These are phyloP conservation scores for Samia ricini DNA, from an alignment of 1,140 invertebrate genomes.

Conservation along the genomic window DNA sequence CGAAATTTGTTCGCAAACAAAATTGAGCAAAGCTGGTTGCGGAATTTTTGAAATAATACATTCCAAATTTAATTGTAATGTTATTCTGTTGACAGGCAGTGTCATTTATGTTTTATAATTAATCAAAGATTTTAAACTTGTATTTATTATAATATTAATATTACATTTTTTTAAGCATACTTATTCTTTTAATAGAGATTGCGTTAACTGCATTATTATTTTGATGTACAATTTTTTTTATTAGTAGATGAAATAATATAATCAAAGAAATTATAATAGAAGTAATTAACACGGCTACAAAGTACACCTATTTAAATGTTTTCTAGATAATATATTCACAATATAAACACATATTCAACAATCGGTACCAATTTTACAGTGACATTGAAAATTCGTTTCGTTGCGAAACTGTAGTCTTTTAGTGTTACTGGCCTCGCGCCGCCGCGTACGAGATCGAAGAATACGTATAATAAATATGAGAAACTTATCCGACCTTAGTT, in stretches of 20 bases:
- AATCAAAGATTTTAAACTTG: too few species aligned
- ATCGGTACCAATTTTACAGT: conserved; percentile 20
- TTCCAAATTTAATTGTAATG: not conserved
- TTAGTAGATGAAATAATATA: too few species aligned
- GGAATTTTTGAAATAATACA: not conserved
- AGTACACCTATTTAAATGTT: too few species aligned
- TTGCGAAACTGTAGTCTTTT: conserved; percentile 74
- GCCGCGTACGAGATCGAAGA: conserved; percentile 62
- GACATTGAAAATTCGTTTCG: conserved; percentile 64
- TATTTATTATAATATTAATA: too few species aligned
- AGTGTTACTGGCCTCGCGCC: conserved; percentile 63
- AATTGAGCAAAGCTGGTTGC: not conserved
- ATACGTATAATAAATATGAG: conserved; percentile 75
- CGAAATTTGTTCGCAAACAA: not conserved
- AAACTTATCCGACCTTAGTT: conserved; percentile 68
- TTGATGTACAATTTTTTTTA: too few species aligned
- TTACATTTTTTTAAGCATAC: too few species aligned
- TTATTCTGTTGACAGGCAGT: not conserved
- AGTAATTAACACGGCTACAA: too few species aligned
- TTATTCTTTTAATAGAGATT: too few species aligned
- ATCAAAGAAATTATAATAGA: too few species aligned
- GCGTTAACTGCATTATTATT: too few species aligned
- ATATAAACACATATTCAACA: not conserved
- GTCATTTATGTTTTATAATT: not conserved
- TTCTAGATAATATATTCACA: not conserved